These are phyloP conservation scores for Tribolium castaneum DNA, from an alignment of 1,140 invertebrate genomes.

Conservation along the genomic window DNA sequence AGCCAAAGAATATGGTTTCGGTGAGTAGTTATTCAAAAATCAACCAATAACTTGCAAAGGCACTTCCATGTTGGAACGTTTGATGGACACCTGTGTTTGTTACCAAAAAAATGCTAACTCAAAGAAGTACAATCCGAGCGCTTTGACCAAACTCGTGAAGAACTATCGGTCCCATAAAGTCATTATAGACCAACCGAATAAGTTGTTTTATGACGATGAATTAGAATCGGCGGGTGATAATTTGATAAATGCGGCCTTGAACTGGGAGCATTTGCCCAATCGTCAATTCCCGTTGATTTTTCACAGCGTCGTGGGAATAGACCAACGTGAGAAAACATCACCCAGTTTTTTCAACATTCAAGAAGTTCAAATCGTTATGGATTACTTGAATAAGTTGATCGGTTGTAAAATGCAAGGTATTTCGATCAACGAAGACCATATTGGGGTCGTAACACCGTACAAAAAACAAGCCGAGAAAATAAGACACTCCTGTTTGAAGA, in stretches of 20 bases:
- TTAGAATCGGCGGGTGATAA: slow-evolving; percentile 62
- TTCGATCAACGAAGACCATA: slow-evolving; percentile 74
- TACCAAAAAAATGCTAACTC: slow-evolving; percentile 58
- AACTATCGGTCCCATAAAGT: slow-evolving; percentile 85
- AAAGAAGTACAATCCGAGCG: slow-evolving; percentile 73
- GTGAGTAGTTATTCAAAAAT: slow-evolving; percentile 62
- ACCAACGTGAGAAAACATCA: slow-evolving; percentile 76
- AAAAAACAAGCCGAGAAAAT: slow-evolving; percentile 87
- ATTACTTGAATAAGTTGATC: slow-evolving; percentile 67
- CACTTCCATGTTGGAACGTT: slow-evolving; percentile 59
- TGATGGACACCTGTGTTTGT: slow-evolving; percentile 56
- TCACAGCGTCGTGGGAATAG: slow-evolving; percentile 81
- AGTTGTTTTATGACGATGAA: slow-evolving; percentile 84
- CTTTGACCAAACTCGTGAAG: slow-evolving; percentile 78
- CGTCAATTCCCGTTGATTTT: slow-evolving; percentile 80
- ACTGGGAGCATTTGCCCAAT: slow-evolving; percentile 62
- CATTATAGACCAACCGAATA: slow-evolving; percentile 80
- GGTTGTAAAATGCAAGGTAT: slow-evolving; percentile 70
- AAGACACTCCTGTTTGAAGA: slow-evolving; percentile 70
- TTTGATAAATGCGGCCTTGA: slow-evolving; percentile 49
- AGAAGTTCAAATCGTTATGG: slow-evolving; percentile 66
- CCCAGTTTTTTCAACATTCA: slow-evolving; percentile 78
- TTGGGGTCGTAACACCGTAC: slow-evolving; percentile 94
- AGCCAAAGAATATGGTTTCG: slow-evolving; percentile 73
- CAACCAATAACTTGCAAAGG: slow-evolving; percentile 23